Base-by-base conservation (phyloP, 2,797 vertebrate genomes). In the Rhabdophis nuchalis region DNA sequence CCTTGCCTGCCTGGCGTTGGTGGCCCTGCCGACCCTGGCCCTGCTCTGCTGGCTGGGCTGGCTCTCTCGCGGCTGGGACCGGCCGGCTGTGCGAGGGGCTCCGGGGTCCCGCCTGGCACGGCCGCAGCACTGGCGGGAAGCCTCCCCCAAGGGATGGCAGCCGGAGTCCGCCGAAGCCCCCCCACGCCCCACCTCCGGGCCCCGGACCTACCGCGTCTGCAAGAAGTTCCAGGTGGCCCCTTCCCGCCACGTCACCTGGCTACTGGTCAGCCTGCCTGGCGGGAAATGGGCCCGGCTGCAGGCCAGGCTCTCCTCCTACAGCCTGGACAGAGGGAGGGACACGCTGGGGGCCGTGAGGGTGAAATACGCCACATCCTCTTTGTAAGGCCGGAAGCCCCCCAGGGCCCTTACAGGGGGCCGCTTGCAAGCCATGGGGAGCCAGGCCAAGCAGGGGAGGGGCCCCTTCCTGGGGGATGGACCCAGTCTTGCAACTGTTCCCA, bases 151-250 rank as follows among this genome's bases (percentile, higher is more conserved):
- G 2, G 56, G 8, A 4, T 2, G 32, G 46, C 20, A 1, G 91
- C 2, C 1, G 2, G 5, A 6, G 23, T 0, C 23, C 0, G 18
- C 6, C 0, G 1, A 13, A 3, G 6, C 18, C 1, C 9, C 18
- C 1, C 9, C 18, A 4, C 46, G 92, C 32, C 36, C 93, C 77
- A n/a, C 92, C 29, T 5, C 93, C 60, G 68, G 72, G 3, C 12
- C n/a, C 10, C 82, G 11, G 0, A 27, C 2, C n/a, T 93, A 61
- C 27, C 86, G 86, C 0, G 89, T 87, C 27, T 90, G 92, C 92
- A 46, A 46, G 85, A 58, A 1, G 13, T 88, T 88, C 29, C 4
- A 10, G 4, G 13, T 90, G 0, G 89, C 3, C 0, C 60, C 89
- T 5, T 18, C 9, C 53, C 85, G 86, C 54, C 64, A 93, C 7